Evolutionary conservation across 2,113 vertebrate genomes (phyloP).

Genomic region (Thamnaconus septentrionalis): DNA sequence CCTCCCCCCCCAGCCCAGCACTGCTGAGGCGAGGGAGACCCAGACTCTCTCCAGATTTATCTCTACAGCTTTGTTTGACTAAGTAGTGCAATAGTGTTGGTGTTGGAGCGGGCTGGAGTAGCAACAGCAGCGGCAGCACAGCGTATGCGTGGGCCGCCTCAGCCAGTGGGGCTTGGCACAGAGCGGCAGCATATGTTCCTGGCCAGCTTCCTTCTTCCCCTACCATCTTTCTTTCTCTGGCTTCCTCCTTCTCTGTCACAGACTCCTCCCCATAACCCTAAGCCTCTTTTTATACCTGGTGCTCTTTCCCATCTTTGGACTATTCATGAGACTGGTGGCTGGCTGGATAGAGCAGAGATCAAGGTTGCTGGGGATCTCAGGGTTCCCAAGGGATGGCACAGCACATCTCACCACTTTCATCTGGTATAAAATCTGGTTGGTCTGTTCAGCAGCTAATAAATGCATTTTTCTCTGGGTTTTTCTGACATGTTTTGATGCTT

Average conservation of each 20-base stretch:
- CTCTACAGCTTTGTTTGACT: constrained; percentile 72
- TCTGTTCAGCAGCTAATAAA: too few species aligned
- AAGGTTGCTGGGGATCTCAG: constrained; percentile 25
- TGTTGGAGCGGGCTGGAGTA: constrained; percentile 66
- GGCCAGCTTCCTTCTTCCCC: constrained; percentile 65
- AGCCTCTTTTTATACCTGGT: neutral
- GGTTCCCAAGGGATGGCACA: constrained; percentile 34
- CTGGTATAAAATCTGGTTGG: constrained; percentile 57
- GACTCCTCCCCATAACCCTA: constrained; percentile 14
- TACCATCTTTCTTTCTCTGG: constrained; percentile 42
- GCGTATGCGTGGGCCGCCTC: constrained; percentile 66
- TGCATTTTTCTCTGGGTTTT: too few species aligned
- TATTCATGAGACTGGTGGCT: constrained; percentile 31
- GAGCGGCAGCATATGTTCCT: constrained; percentile 71
- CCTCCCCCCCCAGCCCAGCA: constrained; percentile 45
- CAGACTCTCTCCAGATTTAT: constrained; percentile 61
- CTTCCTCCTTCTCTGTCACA: constrained; percentile 10
- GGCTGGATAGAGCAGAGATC: constrained; percentile 43
- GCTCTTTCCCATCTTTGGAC: constrained; percentile 7
- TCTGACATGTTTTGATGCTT: too few species aligned
- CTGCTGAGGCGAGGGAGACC: constrained; percentile 52
- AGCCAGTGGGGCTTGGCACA: constrained; percentile 72
- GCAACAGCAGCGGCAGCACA: constrained; percentile 60
- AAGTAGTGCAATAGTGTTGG: constrained; percentile 68
- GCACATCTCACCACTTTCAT: constrained; percentile 19